Evolutionary conservation across 2,113 vertebrate species (phyloP).

Genomic region (Anser cygnoides): DNA sequence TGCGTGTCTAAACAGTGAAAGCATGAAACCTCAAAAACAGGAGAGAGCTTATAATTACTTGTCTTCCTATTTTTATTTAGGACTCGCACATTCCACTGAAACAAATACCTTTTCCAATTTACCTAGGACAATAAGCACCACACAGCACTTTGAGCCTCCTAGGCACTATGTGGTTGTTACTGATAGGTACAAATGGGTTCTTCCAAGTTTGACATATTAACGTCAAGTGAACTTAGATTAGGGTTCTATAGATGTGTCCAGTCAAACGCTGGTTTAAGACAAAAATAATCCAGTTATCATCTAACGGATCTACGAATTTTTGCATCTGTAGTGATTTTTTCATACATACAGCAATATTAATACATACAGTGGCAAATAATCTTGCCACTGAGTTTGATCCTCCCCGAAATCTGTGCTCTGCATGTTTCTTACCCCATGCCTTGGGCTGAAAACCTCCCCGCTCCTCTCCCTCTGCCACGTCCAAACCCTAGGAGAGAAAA

Average conservation of each 20-base stretch:
- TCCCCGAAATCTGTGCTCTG: constrained; percentile 12
- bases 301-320: background rate
- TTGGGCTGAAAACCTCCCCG: constrained; percentile 90
- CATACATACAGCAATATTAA: background rate
- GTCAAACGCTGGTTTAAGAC: no score
- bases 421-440: constrained; percentile 90
- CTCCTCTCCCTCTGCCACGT: constrained; percentile 89
- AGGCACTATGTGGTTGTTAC: background rate
- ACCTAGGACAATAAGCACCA: background rate
- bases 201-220: background rate
- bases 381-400: background rate
- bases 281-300: no score
- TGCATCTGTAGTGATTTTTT: background rate
- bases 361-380: background rate
- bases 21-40: background rate
- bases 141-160: background rate
- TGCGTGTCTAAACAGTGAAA: background rate
- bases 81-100: background rate
- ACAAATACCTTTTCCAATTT: background rate
- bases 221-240: background rate
- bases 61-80: background rate
- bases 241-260: background rate
- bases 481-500: constrained; percentile 82
- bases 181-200: background rate
- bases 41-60: background rate